Evolutionary conservation across 2,888 invertebrate species (phyloP), one percentile per base, ranked within the genome.

Genomic region (Acanthosepion lycidas): DNA sequence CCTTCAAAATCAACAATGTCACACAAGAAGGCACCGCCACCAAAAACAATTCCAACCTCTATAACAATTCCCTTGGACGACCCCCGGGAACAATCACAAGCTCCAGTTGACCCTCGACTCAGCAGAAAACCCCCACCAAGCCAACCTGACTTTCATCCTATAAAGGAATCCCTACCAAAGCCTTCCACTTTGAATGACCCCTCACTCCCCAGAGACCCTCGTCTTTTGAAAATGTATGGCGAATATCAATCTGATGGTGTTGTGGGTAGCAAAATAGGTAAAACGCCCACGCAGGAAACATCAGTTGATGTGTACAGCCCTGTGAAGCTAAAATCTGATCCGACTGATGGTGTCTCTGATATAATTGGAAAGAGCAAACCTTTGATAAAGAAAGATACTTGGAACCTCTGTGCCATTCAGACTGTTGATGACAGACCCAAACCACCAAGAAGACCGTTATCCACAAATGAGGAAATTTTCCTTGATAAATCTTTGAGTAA

Each of bases 21-120:
- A 6, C 92, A 48, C 51, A 48, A 15, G 26, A 49, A 48, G 8
- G 49, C 92, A 20, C n/a, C 92, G 0, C 92, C 20, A 49, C 92
- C 51, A 15, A 93, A 93, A 51, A 51, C 92, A n/a, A 93, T 93
- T 18, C 92, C 92, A 3, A 92, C 49, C 6, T 92, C 92, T 28
- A 51, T 92, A 9, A 91, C 91, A 91, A 49, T 92, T 42, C 49
- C 92, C 49, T 15, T 92, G 18, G 53, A 93, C 0, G 93, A 93
- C 28, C 51, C 51, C 33, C 28, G 28, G 28, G 93, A 93, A 93
- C 51, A 28, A 49, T 78, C 78, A 5, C 23, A 15, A n/a, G 8
- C 49, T 26, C 51, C n/a, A 20, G 93, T 93, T 51, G 93, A 93
- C 51, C 93, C 93, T 26, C 93, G 93, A 12, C 93, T 93, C 18